A percentile compares a stretch with the other conserved stretches of the same genome.
Evolutionary conservation across 2,888 invertebrate species (phyloP).

Genomic region (Drosophila mulleri): DNA sequence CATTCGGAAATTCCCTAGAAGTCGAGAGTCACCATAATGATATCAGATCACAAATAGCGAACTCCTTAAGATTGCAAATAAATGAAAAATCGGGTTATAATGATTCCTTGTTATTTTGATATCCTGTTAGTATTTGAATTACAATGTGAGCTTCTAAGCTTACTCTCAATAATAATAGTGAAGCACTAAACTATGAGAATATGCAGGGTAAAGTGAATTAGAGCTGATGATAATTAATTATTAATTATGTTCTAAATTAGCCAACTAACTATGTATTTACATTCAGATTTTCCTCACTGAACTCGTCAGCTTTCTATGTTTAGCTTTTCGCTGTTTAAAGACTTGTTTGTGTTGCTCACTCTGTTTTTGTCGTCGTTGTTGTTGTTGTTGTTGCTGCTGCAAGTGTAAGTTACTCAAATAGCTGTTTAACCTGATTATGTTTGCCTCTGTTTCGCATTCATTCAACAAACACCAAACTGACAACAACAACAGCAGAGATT

Average conservation of each 20-base stretch:
- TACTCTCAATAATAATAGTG: neutral
- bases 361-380: conserved; percentile 1
- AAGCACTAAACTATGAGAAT: neutral
- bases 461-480: conserved; percentile 57
- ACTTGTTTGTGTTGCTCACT: conserved; percentile 37
- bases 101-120: neutral
- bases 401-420: conserved; percentile 64
- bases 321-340: conserved; percentile 41
- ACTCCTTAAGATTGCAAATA: no score
- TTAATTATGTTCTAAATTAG: conserved; percentile 27
- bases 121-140: neutral
- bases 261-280: conserved; percentile 31
- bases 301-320: conserved; percentile 68
- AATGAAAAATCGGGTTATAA: no score
- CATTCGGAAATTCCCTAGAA: no score
- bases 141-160: neutral
- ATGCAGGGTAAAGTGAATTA: neutral
- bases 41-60: neutral
- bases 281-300: conserved; percentile 24
- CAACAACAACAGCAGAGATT: conserved; percentile 4
- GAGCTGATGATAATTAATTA: no score
- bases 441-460: conserved; percentile 64
- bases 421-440: conserved; percentile 79
- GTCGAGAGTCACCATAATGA: no score
- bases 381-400: conserved; percentile 24